Evolutionary conservation across 2,888 invertebrate genomes (phyloP).

Genomic region (Temnothorax unifasciatus): DNA sequence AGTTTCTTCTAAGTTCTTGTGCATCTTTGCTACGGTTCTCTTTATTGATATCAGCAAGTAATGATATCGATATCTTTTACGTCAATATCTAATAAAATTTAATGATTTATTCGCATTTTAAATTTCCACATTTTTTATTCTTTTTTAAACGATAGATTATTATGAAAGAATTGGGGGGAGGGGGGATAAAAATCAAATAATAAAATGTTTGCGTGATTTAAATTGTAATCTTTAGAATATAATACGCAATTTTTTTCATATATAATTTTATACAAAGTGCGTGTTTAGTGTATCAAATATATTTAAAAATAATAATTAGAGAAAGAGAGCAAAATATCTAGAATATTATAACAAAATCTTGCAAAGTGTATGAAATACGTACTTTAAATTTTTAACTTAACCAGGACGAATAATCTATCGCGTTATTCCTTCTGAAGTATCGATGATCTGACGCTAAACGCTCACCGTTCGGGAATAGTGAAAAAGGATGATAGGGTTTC

Average conservation of each 20-base stretch:
- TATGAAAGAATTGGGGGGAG: not conserved
- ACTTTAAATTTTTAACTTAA: not conserved
- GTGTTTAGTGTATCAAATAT: not conserved
- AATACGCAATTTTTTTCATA: not conserved
- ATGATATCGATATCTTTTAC: not conserved
- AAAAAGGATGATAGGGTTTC: conserved; percentile 63
- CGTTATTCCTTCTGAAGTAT: not conserved
- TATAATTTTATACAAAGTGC: not conserved
- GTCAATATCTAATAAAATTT: not conserved
- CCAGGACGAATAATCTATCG: not conserved
- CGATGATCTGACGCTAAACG: conserved; percentile 29
- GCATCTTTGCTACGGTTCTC: not conserved
- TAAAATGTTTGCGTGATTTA: not conserved
- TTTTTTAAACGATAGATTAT: not conserved
- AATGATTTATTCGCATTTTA: not conserved
- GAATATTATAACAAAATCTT: not conserved
- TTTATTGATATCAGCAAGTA: not conserved
- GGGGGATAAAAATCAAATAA: not conserved
- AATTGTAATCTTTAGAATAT: not conserved
- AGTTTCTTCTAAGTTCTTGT: conserved; percentile 19
- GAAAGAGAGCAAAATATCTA: not conserved
- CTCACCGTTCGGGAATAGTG: conserved; percentile 48
- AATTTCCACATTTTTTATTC: not conserved
- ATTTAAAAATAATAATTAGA: not conserved
- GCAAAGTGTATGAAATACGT: not conserved